Evolutionary conservation across 2,888 invertebrate species (phyloP).

Genomic region (Caenorhabditis sulstoni): DNA sequence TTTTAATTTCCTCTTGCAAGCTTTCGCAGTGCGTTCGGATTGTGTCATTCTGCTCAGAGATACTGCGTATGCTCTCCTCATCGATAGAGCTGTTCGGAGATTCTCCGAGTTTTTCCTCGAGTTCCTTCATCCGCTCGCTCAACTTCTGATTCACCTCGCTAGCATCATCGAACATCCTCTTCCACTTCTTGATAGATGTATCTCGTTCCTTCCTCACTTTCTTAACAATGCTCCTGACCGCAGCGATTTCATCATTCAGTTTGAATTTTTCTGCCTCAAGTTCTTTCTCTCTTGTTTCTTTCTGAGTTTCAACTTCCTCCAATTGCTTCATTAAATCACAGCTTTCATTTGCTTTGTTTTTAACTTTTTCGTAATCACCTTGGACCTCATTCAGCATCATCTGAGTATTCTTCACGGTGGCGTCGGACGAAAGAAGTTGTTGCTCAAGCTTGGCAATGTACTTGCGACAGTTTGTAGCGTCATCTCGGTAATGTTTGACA

Average conservation of each 20-base stretch:
- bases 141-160: constrained; percentile 1
- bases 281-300: background rate
- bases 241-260: constrained; percentile 2
- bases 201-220: constrained; percentile 21
- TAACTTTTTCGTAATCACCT: background rate
- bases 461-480: constrained; percentile 14
- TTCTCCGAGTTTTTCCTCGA: background rate
- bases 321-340: background rate
- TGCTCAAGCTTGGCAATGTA: constrained; percentile 22
- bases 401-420: background rate
- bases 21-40: constrained; percentile 1
- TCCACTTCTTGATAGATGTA: background rate
- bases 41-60: background rate
- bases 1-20: too few relatives aligned
- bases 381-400: background rate
- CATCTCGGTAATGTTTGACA: constrained; percentile 14
- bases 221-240: background rate
- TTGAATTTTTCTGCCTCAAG: constrained; percentile 1
- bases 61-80: constrained; percentile 9
- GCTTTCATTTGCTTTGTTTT: background rate
- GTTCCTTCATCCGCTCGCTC: background rate
- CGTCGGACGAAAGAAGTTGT: background rate
- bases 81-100: background rate
- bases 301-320: background rate
- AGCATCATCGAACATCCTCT: background rate